Percentiles rank a stretch among this genome's conserved stretches.
Evolutionary conservation across 2,888 invertebrate species (phyloP).

Genomic region (Drosophila mercatorum): DNA sequence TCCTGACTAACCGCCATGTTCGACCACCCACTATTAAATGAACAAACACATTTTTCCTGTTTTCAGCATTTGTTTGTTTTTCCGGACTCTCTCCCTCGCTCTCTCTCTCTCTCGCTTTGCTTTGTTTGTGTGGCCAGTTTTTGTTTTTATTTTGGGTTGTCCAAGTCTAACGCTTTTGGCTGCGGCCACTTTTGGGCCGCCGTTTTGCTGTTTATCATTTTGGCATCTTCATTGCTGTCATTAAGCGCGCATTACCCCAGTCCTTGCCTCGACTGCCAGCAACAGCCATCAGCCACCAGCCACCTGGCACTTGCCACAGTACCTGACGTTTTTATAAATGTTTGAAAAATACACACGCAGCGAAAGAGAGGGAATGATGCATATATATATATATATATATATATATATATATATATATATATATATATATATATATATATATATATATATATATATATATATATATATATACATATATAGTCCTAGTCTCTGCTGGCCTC

Average conservation of each 20-base stretch:
- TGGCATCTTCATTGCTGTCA: constrained; percentile 82
- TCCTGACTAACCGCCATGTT: not conserved
- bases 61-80: constrained; percentile 56
- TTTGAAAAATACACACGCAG: constrained; percentile 62
- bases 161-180: constrained; percentile 42
- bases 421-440: constrained; percentile 14
- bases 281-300: constrained; percentile 20
- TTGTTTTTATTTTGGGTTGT: constrained; percentile 15
- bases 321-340: constrained; percentile 78
- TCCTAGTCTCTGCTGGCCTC: constrained; percentile 27
- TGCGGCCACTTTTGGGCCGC: constrained; percentile 57
- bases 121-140: constrained; percentile 41
- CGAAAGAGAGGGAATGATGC: not conserved
- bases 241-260: constrained; percentile 73
- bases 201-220: constrained; percentile 77
- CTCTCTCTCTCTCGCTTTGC: constrained; percentile 22
- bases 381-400: not conserved
- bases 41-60: constrained; percentile 69
- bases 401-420: constrained; percentile 3
- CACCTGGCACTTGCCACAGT: constrained; percentile 30
- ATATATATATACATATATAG: constrained; percentile 19
- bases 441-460: constrained; percentile 16
- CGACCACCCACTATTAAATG: constrained; percentile 46
- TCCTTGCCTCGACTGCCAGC: constrained; percentile 13
- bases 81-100: constrained; percentile 13